phyloP scores from a whole-genome alignment of 2,888 invertebrate genomes.

The Meloe dianella region DNA sequence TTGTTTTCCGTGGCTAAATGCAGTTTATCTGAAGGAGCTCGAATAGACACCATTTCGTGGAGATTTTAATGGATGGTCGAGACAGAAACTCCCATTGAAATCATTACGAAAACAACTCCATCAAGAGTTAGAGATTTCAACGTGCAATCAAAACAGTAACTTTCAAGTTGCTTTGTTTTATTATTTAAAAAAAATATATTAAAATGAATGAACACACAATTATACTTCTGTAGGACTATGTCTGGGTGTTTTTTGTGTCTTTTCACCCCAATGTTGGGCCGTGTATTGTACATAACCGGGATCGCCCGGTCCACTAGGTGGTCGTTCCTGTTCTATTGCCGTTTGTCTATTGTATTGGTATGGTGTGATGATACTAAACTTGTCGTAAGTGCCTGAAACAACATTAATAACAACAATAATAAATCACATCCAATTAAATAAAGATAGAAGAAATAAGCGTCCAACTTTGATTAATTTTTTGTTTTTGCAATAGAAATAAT shows the following conservation, averaged over 20 bases:
- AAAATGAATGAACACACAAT: constrained; percentile 17
- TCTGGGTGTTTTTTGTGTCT: constrained; percentile 63
- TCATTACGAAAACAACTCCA: no score
- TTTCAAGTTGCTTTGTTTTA: no score
- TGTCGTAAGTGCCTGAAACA: constrained; percentile 60
- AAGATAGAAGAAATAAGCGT: background rate
- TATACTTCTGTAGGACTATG: constrained; percentile 51
- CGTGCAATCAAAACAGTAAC: no score
- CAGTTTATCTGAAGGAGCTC: no score
- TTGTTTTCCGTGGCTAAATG: no score
- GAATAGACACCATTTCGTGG: no score
- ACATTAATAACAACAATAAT: background rate
- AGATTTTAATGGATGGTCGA: no score
- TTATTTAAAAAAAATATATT: no score
- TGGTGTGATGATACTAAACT: constrained; percentile 60
- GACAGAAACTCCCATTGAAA: no score
- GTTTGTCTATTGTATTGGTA: constrained; percentile 49
- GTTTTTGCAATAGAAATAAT: constrained; percentile 16
- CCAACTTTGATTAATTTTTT: background rate
- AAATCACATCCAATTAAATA: background rate
- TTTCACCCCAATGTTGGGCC: constrained; percentile 69
- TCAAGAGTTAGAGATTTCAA: no score
- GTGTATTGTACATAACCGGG: constrained; percentile 78
- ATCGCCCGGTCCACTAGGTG: constrained; percentile 72
- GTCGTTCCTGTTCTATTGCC: constrained; percentile 61